phyloP scores from a whole-genome alignment of 2,888 invertebrate species.

The Pharmacophagus antenor region DNA sequence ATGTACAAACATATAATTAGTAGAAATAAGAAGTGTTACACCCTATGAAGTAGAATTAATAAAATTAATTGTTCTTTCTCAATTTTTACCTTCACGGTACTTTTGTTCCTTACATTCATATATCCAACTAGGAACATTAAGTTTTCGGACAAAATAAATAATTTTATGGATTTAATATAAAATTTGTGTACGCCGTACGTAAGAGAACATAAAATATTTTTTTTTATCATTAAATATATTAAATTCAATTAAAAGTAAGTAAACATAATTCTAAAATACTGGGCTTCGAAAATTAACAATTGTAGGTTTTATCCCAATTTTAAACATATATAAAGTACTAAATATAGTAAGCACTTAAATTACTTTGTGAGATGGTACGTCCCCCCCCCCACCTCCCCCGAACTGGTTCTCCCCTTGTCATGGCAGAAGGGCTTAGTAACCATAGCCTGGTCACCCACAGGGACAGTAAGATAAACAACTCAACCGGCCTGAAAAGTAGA shows the following conservation, averaged over 20 bases:
- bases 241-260: neutral
- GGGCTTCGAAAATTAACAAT: too few species aligned
- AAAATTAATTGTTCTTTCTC: slow-evolving; percentile 42
- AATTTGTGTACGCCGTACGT: neutral
- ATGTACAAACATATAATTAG: neutral
- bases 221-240: neutral
- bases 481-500: too few species aligned
- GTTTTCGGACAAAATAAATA: neutral
- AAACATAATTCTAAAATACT: neutral
- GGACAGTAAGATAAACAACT: too few species aligned
- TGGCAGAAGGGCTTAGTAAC: too few species aligned
- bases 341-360: too few species aligned
- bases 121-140: too few species aligned
- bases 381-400: too few species aligned
- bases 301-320: too few species aligned
- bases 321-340: too few species aligned
- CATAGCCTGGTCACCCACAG: too few species aligned
- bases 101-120: neutral
- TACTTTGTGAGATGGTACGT: too few species aligned
- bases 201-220: neutral
- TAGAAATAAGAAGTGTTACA: slow-evolving; percentile 37
- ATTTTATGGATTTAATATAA: neutral
- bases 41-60: slow-evolving; percentile 43
- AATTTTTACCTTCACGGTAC: neutral
- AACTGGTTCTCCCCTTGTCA: too few species aligned